phyloP scores from a whole-genome alignment of 2,797 vertebrate genomes.

The Sternotherus odoratus region DNA sequence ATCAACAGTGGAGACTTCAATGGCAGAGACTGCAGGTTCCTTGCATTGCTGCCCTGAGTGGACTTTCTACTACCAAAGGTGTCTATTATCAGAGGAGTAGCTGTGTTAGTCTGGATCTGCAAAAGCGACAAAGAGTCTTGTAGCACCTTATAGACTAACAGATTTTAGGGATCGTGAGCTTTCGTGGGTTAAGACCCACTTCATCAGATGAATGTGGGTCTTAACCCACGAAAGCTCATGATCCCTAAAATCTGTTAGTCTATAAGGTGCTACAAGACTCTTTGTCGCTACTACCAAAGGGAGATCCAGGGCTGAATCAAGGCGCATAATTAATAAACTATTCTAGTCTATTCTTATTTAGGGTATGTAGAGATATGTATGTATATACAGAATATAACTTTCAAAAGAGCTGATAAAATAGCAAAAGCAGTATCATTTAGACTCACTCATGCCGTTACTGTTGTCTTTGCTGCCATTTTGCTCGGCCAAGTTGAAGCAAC shows the following conservation, averaged over 20 bases:
- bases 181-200: too few species aligned
- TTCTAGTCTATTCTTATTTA: not conserved
- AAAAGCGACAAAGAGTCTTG: too few species aligned
- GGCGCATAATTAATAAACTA: not conserved
- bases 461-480: not conserved
- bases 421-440: not conserved
- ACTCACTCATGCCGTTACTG: not conserved
- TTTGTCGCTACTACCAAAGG: rapidly evolving
- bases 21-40: not conserved
- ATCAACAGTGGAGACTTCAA: not conserved
- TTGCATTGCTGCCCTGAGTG: not conserved
- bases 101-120: too few species aligned
- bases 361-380: not conserved
- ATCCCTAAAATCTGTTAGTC: too few species aligned
- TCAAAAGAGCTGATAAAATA: not conserved
- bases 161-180: too few species aligned
- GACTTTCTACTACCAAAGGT: not conserved
- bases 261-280: too few species aligned
- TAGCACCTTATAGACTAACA: too few species aligned
- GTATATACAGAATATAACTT: not conserved
- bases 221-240: too few species aligned
- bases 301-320: not conserved
- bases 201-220: too few species aligned
- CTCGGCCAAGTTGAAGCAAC: not conserved
- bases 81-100: too few species aligned